A percentile compares a stretch with the other conserved stretches of the same genome.
Evolutionary conservation across 2,888 invertebrate species (phyloP).

Genomic region (Chaitophorus viminalis): DNA sequence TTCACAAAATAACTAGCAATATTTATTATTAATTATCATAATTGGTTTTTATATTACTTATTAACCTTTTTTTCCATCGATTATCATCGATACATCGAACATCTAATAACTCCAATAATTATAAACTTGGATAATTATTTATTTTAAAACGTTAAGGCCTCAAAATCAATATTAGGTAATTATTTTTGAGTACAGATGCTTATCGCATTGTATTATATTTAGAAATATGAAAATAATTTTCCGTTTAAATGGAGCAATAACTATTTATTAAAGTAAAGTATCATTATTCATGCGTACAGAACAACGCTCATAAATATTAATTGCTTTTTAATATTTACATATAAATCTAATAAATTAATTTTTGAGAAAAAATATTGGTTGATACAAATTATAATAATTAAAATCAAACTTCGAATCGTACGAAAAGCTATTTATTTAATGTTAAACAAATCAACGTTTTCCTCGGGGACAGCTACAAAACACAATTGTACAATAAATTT

Average conservation of each 20-base stretch:
- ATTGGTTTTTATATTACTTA: too few species aligned
- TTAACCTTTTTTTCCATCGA: too few species aligned
- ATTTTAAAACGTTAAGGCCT: too few species aligned
- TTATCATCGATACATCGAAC: too few species aligned
- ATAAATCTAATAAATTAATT: not conserved
- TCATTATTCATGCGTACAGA: not conserved
- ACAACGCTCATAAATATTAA: not conserved
- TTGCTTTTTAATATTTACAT: not conserved
- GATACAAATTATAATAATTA: not conserved
- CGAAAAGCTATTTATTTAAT: not conserved
- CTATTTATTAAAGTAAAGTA: not conserved
- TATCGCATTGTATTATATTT: too few species aligned
- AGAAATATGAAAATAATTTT: not conserved
- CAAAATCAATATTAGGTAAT: too few species aligned
- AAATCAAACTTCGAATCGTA: not conserved
- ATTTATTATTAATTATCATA: too few species aligned
- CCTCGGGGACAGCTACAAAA: not conserved
- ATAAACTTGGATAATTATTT: too few species aligned
- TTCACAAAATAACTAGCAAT: too few species aligned
- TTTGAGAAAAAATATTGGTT: not conserved
- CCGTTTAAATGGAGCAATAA: not conserved
- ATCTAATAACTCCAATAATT: too few species aligned
- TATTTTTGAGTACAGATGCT: too few species aligned
- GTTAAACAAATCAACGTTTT: not conserved
- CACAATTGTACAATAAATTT: not conserved